Evolutionary conservation across 2,888 invertebrate genomes (phyloP), one percentile per base, ranked within the genome.

Genomic region (Clepsis dumicolana): DNA sequence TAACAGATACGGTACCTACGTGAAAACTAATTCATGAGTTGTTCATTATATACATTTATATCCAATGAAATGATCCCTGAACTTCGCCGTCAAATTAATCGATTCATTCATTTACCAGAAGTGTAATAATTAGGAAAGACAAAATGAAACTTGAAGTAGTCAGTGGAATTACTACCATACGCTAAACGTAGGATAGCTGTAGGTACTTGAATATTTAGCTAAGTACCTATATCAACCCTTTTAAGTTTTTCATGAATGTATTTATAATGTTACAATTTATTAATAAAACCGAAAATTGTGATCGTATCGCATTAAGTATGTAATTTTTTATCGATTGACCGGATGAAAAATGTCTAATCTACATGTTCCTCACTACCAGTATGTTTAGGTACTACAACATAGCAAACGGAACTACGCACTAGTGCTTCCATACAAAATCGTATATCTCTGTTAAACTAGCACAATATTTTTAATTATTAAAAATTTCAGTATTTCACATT

Each of bases 311-410:
- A 5, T 35, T 35, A 50, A 59, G 4, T n/a, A 50, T 65, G 4
- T n/a, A 41, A 24, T 41, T 44, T 53, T 12, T 53, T 65, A 65
- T 65, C 44, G 41, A 65, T 41, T 29, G 16, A 41, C n/a, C 29
- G 29, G 53, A 7, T 65, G 52, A 21, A 38, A 53, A 59, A 50
- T 41, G 56, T 38, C 7, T 50, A 38, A 50, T 41, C 59, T 27
- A 53, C 14, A 38, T 16, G 25, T 5, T 29, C 25, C 8, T n/a
- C 65, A 41, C 27, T 52, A 60, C 60, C 65, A 41, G 65, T 25
- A 21, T 27, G 25, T 18, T 27, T n/a, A 14, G 18, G 35, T 53
- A 16, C 21, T 14, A 35, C 21, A 18, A 18, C 32, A 16, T 29
- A 56, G 32, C 54, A 54, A 32, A 21, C 16, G n/a, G n/a, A 56